Evolutionary conservation across 2,888 invertebrate genomes (phyloP), one percentile per base, ranked within the genome.

Genomic region (Ectemnius cavifrons): DNA sequence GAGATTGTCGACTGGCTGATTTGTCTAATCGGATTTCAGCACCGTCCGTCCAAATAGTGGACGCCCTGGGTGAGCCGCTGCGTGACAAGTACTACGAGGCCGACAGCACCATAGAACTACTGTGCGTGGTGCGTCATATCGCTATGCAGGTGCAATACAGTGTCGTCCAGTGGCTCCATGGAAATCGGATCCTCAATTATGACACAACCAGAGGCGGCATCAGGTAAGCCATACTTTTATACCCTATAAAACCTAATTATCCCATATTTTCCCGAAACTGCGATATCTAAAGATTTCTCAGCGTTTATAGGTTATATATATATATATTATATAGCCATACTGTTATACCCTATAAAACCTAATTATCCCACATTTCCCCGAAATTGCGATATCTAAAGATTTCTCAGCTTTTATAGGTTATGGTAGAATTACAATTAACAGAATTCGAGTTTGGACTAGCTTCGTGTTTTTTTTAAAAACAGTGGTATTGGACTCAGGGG

Each of bases 41-140:
- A 16, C 94, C 95, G 16, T 94, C 94, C 91, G 94, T 95, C 16
- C 93, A 93, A 91, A 94, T 95, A 80, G 93, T 94, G 8, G 95
- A 94, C 85, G 94, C 93, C 78, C 93, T 93, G 61, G 94, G 94
- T 0, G 92, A 93, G 6, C 93, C 93, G 11, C 92, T 95, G n/a
- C 90, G 92, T 63, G 94, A 94, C 90, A 94, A 94, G 87, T 94
- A 93, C 87, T 94, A 94, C 88, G 94, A 94, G 85, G 94, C 94
- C 0, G 94, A 94, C 85, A 94, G 94, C 16, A 94, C 94, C 14
- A 92, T 95, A 62, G 94, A 94, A 67, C 91, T 95, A 82, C 92
- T 94, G 69, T 95, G 95, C 90, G 91, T 94, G 72, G 92, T 93
- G 69, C 91, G 92, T 28, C 92, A 92, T 83, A 91, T 92, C 84